A percentile compares a stretch with the other conserved stretches of the same genome.
Evolutionary conservation across 2,113 vertebrate species (phyloP).

Genomic region (Psilopsiagon aymara): DNA sequence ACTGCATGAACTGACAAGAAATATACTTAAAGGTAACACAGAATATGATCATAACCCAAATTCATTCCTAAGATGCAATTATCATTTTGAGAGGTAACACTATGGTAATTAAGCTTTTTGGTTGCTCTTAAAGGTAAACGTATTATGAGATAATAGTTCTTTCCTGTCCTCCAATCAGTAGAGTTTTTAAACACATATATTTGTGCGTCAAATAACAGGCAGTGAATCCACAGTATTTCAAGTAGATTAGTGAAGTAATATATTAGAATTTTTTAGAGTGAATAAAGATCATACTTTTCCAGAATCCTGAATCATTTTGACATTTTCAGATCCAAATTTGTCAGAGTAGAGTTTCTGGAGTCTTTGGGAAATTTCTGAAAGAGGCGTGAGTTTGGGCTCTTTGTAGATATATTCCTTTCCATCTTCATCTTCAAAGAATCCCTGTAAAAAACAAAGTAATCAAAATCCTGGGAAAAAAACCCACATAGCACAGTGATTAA

Average conservation of each 20-base stretch:
- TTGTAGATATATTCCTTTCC: conserved; percentile 99
- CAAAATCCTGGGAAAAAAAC: background rate
- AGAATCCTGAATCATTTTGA: conserved; percentile 98
- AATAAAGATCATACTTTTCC: conserved; percentile 82
- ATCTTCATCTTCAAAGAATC: conserved; percentile 97
- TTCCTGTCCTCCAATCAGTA: background rate
- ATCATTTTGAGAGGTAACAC: background rate
- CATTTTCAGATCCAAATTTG: conserved; percentile 97
- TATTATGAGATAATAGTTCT: background rate
- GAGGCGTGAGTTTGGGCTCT: conserved; percentile 95
- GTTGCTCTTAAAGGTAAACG: background rate
- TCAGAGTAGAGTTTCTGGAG: conserved; percentile 97
- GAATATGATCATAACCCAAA: background rate
- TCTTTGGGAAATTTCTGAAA: conserved; percentile 96
- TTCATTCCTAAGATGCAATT: background rate
- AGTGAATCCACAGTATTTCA: background rate
- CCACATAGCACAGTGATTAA: background rate
- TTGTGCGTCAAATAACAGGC: background rate
- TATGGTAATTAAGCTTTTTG: background rate
- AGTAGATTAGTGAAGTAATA: background rate
- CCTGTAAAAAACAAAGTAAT: conserved; percentile 73
- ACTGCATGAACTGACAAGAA: background rate
- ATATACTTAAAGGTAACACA: background rate
- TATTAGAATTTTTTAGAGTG: background rate
- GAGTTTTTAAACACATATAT: background rate